Conservation (phyloP, 2,888 invertebrate species). For the Nemoura dubitans region DNA sequence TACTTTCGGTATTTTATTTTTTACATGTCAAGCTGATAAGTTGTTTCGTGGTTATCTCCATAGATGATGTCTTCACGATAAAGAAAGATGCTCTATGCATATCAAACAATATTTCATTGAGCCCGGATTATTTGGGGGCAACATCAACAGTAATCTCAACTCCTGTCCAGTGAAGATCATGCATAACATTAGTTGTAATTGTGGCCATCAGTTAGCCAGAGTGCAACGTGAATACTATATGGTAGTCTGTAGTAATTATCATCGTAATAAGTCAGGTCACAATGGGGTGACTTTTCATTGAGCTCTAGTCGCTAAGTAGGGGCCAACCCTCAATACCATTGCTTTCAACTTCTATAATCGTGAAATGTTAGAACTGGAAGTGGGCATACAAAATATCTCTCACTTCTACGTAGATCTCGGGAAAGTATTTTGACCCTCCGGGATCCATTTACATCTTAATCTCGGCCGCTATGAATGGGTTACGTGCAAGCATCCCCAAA, state of each 20-base stretch:
- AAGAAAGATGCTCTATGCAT: background rate
- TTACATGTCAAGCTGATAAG: background rate
- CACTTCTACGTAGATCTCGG: background rate
- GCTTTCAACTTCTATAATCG: background rate
- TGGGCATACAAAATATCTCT: background rate
- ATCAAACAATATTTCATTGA: background rate
- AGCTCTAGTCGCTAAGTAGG: background rate
- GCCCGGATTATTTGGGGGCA: background rate
- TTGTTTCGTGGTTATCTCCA: background rate
- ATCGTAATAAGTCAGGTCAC: slow-evolving; percentile 7
- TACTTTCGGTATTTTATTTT: background rate
- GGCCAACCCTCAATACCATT: background rate
- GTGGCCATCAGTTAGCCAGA: background rate
- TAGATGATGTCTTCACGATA: background rate
- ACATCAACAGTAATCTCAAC: background rate
- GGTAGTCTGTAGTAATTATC: background rate
- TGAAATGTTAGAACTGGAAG: background rate
- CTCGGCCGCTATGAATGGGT: background rate
- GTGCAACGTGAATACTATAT: background rate
- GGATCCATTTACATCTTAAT: slow-evolving; percentile 16
- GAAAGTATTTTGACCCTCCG: slow-evolving; percentile 7
- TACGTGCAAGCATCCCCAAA: slow-evolving; percentile 10
- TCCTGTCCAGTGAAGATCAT: background rate
- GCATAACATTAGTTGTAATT: background rate
- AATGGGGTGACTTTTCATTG: slow-evolving; percentile 2